Percentiles rank a stretch among this genome's conserved stretches.
Evolutionary conservation across 2,888 invertebrate genomes (phyloP).

Genomic region (Eumerus sabulonum): DNA sequence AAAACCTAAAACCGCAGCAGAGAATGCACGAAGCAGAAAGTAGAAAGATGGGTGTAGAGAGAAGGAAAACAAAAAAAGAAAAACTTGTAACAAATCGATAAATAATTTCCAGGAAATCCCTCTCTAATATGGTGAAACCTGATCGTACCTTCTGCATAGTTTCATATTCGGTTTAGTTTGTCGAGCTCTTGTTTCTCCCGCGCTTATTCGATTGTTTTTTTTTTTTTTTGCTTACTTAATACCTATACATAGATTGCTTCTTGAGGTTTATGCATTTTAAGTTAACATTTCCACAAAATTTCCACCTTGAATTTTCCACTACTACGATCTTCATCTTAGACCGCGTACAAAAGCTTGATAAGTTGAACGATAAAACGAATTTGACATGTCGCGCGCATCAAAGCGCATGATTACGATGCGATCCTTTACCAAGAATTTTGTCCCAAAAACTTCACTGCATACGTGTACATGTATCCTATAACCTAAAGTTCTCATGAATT

Average conservation of each 20-base stretch:
- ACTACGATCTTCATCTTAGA: background rate
- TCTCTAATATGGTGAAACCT: conserved; percentile 61
- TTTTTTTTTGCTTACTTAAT: too few species aligned
- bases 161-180: conserved; percentile 35
- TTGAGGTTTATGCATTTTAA: background rate
- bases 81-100: conserved; percentile 55
- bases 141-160: conserved; percentile 61
- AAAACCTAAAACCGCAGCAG: conserved; percentile 21
- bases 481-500: conserved; percentile 61
- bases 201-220: too few species aligned
- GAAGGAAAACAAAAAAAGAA: conserved; percentile 22
- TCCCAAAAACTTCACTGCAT: conserved; percentile 34
- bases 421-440: conserved; percentile 59
- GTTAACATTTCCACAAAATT: too few species aligned
- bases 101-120: conserved; percentile 67
- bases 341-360: background rate
- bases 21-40: conserved; percentile 31
- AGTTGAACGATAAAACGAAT: conserved; percentile 16
- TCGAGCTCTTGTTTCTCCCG: too few species aligned
- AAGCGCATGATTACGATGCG: conserved; percentile 65
- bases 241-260: too few species aligned
- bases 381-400: conserved; percentile 66
- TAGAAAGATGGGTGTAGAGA: background rate
- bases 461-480: conserved; percentile 56
- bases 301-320: background rate